Evolutionary conservation across 2,113 vertebrate species (phyloP), one percentile per base, ranked within the genome.

Genomic region (Strix aluco): DNA sequence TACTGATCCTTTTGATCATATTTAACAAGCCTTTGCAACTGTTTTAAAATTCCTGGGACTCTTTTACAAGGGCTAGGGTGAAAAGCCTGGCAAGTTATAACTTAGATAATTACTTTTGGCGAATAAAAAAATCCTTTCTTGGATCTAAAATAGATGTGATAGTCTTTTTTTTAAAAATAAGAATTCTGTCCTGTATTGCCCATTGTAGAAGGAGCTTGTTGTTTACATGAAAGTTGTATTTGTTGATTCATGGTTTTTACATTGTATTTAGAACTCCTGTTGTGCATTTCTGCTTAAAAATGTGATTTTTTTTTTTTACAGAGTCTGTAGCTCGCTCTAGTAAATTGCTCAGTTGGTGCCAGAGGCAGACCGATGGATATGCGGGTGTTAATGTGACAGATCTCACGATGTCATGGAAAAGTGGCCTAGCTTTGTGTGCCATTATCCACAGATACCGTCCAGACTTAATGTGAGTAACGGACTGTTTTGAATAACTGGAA

Each of bases 371-470:
- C 0, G 99, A 99, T 74, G 99, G 99, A 47, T 99, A 99, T 47
- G 95, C 98, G 70, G 99, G 99, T 66, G 99, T 99, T 13, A 98
- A 97, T 4, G 99, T 99, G 52, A 98, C 98, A 4, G 99, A 99
- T 91, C 99, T 99, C 65, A 99, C 99, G 1, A 99, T 98, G 98
- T 99, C 99, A 5, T 99, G 99, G 99, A 99, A 99, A 96, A 99
- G 99, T 16, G 99, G 99, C 66, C 96, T 99, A 97, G 99, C 99
- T 32, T 97, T 99, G 32, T 99, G 99, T 77, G 99, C 99, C 44
- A 98, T 99, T 93, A 99, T 99, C 87, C 99, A 99, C 97, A 98
- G 99, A 95, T 99, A 99, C 97, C 98, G 99, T 42, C 99, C 99
- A 2, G 99, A 99, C 95, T 98, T 99, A 51, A 99, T 99, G 99